A percentile compares a stretch with the other conserved stretches of the same genome.
Evolutionary conservation across 2,888 invertebrate genomes (phyloP).

Genomic region (Melipona bicolor): DNA sequence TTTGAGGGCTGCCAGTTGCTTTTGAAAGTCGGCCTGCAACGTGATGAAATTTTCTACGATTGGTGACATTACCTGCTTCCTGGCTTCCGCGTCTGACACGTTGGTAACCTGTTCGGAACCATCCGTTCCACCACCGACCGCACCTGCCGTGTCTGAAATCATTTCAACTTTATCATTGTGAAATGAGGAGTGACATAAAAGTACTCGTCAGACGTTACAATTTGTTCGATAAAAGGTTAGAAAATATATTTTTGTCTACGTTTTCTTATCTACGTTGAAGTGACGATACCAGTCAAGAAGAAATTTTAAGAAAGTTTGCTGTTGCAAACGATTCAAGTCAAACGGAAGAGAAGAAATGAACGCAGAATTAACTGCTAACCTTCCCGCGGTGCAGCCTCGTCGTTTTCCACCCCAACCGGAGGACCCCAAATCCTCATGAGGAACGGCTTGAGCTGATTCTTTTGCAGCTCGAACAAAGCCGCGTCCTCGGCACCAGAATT

Average conservation of each 20-base stretch:
- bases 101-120: slow-evolving; percentile 74
- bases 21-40: slow-evolving; percentile 81
- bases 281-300: neutral
- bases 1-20: slow-evolving; percentile 76
- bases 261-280: too few species aligned
- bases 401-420: slow-evolving; percentile 89
- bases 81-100: slow-evolving; percentile 76
- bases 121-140: slow-evolving; percentile 74
- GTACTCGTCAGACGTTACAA: neutral
- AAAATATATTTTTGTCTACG: neutral
- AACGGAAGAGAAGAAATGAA: neutral
- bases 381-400: slow-evolving; percentile 85
- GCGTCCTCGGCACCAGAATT: slow-evolving; percentile 89
- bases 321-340: neutral
- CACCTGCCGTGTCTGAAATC: slow-evolving; percentile 75
- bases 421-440: slow-evolving; percentile 93
- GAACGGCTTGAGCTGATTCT: slow-evolving; percentile 91
- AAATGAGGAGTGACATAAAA: neutral
- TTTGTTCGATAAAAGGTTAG: neutral
- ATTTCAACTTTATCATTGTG: neutral
- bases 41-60: slow-evolving; percentile 78
- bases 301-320: neutral
- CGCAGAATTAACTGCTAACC: slow-evolving; percentile 70
- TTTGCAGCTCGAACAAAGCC: slow-evolving; percentile 89
- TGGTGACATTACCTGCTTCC: slow-evolving; percentile 83